Base-by-base conservation (phyloP, 64 coral and sea anemone genomes). In the Montipora foliosa region DNA sequence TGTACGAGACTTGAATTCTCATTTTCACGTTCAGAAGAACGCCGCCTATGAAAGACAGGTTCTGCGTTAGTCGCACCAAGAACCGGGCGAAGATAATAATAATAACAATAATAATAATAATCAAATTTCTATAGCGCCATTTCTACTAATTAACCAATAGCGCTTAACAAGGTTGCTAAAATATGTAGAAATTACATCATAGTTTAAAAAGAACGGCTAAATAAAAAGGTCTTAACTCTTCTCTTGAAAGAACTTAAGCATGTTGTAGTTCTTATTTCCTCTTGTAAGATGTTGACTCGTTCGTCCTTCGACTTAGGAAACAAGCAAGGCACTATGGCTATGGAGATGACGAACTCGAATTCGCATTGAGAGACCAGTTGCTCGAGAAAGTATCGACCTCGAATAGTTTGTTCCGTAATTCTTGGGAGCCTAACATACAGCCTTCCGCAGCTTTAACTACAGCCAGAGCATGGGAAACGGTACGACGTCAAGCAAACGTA, bases 241-340 rank as follows among this genome's bases (percentile, higher is more conserved):
- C 37, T 37, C 37, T 37, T 37, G 37, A 37, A 37, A 37, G 37
- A 37, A 37, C 37, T 37, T 37, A 37, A 37, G 37, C 37, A 37
- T 37, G 37, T 37, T 37, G 37, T 37, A 37, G 1, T 37, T 37
- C 37, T 37, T 37, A 0, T 37, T 37, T 37, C 37, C 2, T 37
- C 37, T 37, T 1, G 37, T 37, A 78, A 50, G 76, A 78, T 16
- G 76, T 78, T 3, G 76, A 78, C 66, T 78, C 11, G 13, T 78
- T 78, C 19, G 47, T 78, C 45, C 76, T 78, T 49, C 47, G 76
- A 49, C 47, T 78, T 12, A 10, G 66, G 19, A 78, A 78, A 78
- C 76, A 78, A 78, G 76, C 76, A 76, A 76, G 74, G 24, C 74
- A 76, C 15, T 76, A 44, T 2, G 37, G 74, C 24, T 76, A 76